These are phyloP conservation scores for Aphis craccivora DNA, from an alignment of 1,140 invertebrate species.

Conservation along the genomic window DNA sequence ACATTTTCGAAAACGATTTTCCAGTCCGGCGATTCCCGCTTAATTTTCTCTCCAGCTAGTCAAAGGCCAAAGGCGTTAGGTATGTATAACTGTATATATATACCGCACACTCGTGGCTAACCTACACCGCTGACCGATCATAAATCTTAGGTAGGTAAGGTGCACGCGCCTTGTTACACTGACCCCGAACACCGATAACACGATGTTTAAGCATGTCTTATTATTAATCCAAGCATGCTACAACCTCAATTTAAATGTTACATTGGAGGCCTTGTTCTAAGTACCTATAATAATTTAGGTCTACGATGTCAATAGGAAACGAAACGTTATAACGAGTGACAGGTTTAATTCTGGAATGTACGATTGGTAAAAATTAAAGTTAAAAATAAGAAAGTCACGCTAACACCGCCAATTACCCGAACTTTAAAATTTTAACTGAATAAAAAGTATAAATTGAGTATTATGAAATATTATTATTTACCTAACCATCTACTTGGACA, in stretches of 20 bases:
- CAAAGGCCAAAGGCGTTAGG: background rate
- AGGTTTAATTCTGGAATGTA: background rate
- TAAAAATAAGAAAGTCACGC: background rate
- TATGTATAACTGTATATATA: background rate
- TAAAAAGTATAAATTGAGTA: background rate
- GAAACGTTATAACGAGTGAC: background rate
- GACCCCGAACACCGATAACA: background rate
- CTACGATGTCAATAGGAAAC: background rate
- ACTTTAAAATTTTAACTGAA: background rate
- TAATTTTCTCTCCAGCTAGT: background rate
- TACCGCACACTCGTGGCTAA: background rate
- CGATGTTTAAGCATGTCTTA: background rate
- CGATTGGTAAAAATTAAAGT: background rate
- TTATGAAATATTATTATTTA: background rate
- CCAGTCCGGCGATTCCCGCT: background rate
- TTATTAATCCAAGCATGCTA: background rate
- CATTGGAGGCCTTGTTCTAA: background rate
- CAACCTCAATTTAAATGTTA: background rate
- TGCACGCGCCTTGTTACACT: background rate
- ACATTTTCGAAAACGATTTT: slow-evolving; percentile 3
- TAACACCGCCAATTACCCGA: background rate
- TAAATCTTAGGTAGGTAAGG: background rate
- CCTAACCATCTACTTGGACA: background rate
- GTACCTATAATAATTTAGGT: background rate
- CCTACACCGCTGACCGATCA: background rate